Conservation (phyloP, 1,140 invertebrate genomes). For the Andricus grossulariae region DNA sequence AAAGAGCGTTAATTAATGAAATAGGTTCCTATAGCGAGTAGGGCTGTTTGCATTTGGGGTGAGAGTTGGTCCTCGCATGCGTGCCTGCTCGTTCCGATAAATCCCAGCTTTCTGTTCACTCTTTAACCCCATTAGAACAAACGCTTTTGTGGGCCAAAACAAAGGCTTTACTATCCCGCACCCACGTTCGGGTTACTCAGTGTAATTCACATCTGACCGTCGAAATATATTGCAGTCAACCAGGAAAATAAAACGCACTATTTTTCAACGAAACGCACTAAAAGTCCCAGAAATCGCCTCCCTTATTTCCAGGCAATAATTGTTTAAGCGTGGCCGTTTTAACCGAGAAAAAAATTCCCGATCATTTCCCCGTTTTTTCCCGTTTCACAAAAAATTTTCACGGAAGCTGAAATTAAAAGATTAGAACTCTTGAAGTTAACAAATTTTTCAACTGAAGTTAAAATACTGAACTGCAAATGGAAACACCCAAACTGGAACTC, state of each 20-base stretch:
- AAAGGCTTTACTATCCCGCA: slow-evolving; percentile 55
- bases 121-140: slow-evolving; percentile 60
- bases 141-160: slow-evolving; percentile 63
- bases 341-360: background rate
- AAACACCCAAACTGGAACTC: too few species aligned
- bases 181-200: slow-evolving; percentile 55
- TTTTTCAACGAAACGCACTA: slow-evolving; percentile 11
- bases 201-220: slow-evolving; percentile 51
- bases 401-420: too few species aligned
- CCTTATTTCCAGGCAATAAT: background rate
- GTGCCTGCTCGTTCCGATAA: slow-evolving; percentile 39
- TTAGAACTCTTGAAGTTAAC: too few species aligned
- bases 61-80: slow-evolving; percentile 26
- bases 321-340: background rate
- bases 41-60: background rate
- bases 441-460: too few species aligned
- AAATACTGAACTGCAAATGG: too few species aligned
- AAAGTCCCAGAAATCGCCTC: background rate
- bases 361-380: background rate
- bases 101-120: slow-evolving; percentile 56
- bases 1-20: slow-evolving; percentile 35
- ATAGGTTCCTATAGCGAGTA: slow-evolving; percentile 9
- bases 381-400: too few species aligned
- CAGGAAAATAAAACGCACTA: slow-evolving; percentile 10
- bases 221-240: slow-evolving; percentile 44